Conservation (phyloP, 1,140 invertebrate genomes). For the Eriocheir sinensis region DNA sequence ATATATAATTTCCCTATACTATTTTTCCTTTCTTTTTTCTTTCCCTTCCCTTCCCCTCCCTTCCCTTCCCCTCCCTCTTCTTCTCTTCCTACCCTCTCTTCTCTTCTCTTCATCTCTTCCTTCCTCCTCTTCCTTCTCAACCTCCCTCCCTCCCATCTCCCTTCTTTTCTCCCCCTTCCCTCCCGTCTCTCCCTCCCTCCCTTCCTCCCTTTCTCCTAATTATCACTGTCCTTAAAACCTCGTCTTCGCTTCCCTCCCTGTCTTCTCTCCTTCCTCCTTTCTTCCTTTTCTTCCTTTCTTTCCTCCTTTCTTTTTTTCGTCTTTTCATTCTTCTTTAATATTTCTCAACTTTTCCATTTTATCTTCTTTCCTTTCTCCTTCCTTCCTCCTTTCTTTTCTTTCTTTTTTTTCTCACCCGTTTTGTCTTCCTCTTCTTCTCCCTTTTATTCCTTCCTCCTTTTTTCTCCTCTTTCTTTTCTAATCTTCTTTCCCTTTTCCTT, state of each 20-base stretch:
- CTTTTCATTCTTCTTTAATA: not conserved
- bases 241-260: not conserved
- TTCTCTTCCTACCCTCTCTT: not conserved
- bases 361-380: no score
- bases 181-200: not conserved
- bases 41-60: not conserved
- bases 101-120: not conserved
- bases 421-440: conserved; percentile 15
- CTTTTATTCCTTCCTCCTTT: not conserved
- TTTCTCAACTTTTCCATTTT: no score
- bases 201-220: not conserved
- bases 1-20: not conserved
- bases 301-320: not conserved
- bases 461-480: not conserved
- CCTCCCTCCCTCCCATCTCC: not conserved
- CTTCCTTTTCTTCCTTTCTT: not conserved
- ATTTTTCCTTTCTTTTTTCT: not conserved
- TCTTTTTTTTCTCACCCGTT: not conserved
- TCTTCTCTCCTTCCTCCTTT: not conserved
- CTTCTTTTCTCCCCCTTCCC: not conserved
- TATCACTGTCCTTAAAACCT: not conserved
- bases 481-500: not conserved
- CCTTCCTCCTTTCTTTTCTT: no score
- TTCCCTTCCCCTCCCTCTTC: not conserved
- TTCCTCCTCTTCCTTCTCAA: not conserved